Base-by-base conservation (phyloP, 2,888 invertebrate genomes). In the Heliconius sara region DNA sequence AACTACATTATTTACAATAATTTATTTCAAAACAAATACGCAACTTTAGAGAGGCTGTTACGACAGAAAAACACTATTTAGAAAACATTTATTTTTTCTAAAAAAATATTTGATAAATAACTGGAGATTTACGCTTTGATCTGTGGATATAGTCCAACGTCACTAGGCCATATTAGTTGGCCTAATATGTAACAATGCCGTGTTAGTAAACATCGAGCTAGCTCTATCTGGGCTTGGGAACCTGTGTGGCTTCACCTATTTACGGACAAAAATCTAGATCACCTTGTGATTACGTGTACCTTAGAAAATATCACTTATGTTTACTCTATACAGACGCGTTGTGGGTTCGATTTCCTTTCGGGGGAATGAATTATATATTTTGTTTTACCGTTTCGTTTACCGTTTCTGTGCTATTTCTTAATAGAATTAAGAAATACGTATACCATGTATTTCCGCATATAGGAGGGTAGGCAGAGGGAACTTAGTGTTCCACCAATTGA, bases 201-300 rank as follows among this genome's bases (percentile, higher is more conserved):
- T 43, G 43, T 60, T 78, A 68, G 74, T 74, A 68, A 68, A 74
- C 67, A 68, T 68, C 13, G 25, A 67, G 47, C 47, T 66, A 66
- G 43, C 27, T 63, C 39, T 78, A 74, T 68, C 68, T 60, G 43
- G 78, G 71, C 66, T 78, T n/a, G 68, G 39, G 13, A 52, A 67
- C 60, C 43, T 68, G 9, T 43, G 34, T 27, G 78, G 78, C 78
- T 78, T 78, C 78, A 52, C 1, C 25, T 78, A 72, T 78, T 72
- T 65, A 43, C 22, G 16, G 34, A 78, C 25, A 67, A 66, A 67
- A 77, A 78, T 66, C 52, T 52, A 60, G 60, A 73, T 60, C 57
- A 73, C 60, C 13, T 34, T 3, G 30, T 57, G 34, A 57, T 65
- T 72, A 19, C 19, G 22, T 47, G 2, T 27, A 52, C 65, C 30